Conservation (phyloP, 2,888 invertebrate genomes). For the Aspidapion aeneum region DNA sequence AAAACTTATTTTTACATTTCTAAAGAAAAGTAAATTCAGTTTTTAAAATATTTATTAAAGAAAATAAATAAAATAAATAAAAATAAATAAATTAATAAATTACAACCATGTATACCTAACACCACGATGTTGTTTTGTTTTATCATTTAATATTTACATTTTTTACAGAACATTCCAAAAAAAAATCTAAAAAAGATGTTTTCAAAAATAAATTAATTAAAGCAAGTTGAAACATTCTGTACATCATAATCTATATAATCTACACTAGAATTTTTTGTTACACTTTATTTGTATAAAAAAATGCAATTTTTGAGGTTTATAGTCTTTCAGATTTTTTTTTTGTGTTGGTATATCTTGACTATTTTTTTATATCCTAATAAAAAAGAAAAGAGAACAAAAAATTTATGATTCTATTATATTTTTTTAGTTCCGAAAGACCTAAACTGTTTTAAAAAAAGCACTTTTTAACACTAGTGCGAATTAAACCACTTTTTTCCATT, state of each 20-base stretch:
- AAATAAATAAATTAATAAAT: slow-evolving; percentile 26
- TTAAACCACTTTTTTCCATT: neutral
- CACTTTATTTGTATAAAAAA: neutral
- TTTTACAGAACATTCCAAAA: neutral
- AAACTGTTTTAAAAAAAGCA: neutral
- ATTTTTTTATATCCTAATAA: no score
- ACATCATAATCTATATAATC: neutral
- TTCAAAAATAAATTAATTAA: neutral
- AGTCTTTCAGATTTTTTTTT: neutral
- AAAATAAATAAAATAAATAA: slow-evolving; percentile 30
- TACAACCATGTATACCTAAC: neutral
- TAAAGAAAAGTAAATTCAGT: no score
- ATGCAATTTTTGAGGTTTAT: neutral
- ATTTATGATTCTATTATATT: no score
- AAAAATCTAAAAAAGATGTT: neutral
- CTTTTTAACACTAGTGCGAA: neutral
- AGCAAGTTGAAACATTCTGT: neutral
- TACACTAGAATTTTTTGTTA: neutral
- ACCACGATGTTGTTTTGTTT: neutral
- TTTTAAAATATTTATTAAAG: no score
- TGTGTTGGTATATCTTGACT: no score
- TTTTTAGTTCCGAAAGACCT: neutral
- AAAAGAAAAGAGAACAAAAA: no score
- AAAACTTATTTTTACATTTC: no score
- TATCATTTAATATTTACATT: neutral